phyloP scores from a whole-genome alignment of 1,140 invertebrate species.

The Triops cancriformis region DNA sequence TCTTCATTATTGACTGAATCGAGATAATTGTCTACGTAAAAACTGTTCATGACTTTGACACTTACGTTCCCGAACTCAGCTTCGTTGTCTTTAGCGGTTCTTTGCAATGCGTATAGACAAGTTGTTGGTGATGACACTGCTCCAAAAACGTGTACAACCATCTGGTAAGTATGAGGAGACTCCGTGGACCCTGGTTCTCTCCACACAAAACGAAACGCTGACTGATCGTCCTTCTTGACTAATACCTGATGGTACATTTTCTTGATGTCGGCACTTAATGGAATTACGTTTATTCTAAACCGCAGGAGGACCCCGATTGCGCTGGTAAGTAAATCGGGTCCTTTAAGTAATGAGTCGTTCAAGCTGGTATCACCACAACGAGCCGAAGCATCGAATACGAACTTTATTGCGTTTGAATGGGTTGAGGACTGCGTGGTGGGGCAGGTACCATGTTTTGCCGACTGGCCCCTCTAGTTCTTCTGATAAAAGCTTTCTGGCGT shows the following conservation, averaged over 20 bases:
- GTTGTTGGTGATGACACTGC: constrained; percentile 26
- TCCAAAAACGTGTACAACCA: constrained; percentile 28
- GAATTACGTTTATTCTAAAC: constrained; percentile 19
- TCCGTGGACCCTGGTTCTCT: constrained; percentile 6
- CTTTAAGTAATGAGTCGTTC: constrained; percentile 26
- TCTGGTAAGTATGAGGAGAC: constrained; percentile 20
- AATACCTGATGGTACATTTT: constrained; percentile 31
- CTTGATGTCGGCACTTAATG: constrained; percentile 27
- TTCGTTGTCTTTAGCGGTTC: constrained; percentile 14
- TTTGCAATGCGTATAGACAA: not conserved
- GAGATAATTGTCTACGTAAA: constrained; percentile 16
- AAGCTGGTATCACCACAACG: constrained; percentile 25
- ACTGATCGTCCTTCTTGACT: constrained; percentile 16
- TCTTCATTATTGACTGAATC: not conserved
- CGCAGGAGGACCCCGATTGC: constrained; percentile 21
- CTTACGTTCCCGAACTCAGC: not conserved
- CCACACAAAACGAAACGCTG: constrained; percentile 24
- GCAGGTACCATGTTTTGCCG: constrained; percentile 37
- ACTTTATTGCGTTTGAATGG: constrained; percentile 32
- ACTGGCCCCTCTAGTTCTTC: constrained; percentile 10
- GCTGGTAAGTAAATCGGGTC: constrained; percentile 25
- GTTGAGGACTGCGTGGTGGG: constrained; percentile 40
- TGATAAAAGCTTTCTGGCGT: constrained; percentile 23
- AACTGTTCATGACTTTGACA: not conserved
- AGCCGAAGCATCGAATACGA: constrained; percentile 39